Base-by-base conservation (phyloP, 2,888 invertebrate genomes). In the Cataglyphis rosenhaueri region DNA sequence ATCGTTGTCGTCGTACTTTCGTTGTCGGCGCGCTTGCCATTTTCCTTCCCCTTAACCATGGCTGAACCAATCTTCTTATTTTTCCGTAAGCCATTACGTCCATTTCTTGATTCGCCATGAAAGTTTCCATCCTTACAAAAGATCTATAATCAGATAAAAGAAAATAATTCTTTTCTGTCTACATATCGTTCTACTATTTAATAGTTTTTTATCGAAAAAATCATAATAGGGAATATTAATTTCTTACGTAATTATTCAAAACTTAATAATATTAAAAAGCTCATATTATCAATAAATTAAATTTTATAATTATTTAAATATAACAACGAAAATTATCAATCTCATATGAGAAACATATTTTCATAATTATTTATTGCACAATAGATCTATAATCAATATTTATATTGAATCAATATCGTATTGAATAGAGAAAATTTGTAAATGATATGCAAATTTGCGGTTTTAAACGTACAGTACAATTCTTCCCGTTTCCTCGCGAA, bases 1-100 rank as follows among this genome's bases (percentile, higher is more conserved):
- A 91, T 92, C 88, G 88, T 85, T 38, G 74, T 81, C 68, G 82
- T 86, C 59, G 79, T 76, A 55, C 76, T 78, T 70, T 71, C 84
- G 65, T 75, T 81, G 74, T 61, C 73, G 84, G 35, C 55, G 57
- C 18, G 25, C 81, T 79, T 65, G 76, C 71, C 61, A 75, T 82
- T 71, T 84, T 59, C 81, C 76, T 81, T 86, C 66, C 84, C 82
- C 79, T 84, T 82, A 70, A 73, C 83, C 82, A 66, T 10, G 44
- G 48, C 64, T 66, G 59, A 73, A 65, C 65, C 75, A 85, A 84
- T 79, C 71, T 48, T 81, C 41, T 52, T 76, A 64, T 76, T 81
- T 81, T 52, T 81, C 29, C 55, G 55, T 44, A 64, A 62, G 59
- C 52, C 48, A 25, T 73, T 71, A 61, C 48, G 15, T 55, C 21